Evolutionary conservation across 1,140 invertebrate species (phyloP).

Genomic region (Dufourea novaeangliae): DNA sequence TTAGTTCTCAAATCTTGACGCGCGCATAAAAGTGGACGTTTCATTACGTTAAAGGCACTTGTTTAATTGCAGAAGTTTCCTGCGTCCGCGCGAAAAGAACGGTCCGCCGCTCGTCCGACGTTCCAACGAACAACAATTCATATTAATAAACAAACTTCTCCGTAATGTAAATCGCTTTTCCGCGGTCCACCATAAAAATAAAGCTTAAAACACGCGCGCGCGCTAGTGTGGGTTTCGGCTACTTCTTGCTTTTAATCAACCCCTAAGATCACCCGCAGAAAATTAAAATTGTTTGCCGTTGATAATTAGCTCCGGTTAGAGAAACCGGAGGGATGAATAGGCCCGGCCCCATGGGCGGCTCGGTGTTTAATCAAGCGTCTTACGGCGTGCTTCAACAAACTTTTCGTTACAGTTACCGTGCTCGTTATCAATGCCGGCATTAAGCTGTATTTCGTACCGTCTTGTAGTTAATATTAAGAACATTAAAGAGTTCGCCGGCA

Average conservation of each 20-base stretch:
- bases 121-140: constrained; percentile 71
- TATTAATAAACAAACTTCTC: constrained; percentile 76
- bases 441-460: constrained; percentile 17
- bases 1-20: constrained; percentile 21
- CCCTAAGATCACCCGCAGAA: constrained; percentile 61
- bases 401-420: constrained; percentile 42
- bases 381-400: constrained; percentile 54
- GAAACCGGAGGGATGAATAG: constrained; percentile 42
- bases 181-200: constrained; percentile 60
- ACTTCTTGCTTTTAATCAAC: constrained; percentile 65
- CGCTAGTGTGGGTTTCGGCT: constrained; percentile 29
- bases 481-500: neutral
- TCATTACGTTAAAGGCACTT: constrained; percentile 53
- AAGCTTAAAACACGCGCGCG: constrained; percentile 67
- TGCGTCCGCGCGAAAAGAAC: constrained; percentile 37
- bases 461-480: constrained; percentile 35
- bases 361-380: constrained; percentile 62
- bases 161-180: constrained; percentile 50
- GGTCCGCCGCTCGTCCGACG: constrained; percentile 4
- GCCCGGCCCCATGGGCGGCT: constrained; percentile 1
- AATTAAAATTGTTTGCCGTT: constrained; percentile 73
- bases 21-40: neutral
- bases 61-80: constrained; percentile 62
- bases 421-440: constrained; percentile 51
- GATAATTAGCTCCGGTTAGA: constrained; percentile 69